Evolutionary conservation across 2,888 invertebrate species (phyloP).

Genomic region (Meloe dianella): DNA sequence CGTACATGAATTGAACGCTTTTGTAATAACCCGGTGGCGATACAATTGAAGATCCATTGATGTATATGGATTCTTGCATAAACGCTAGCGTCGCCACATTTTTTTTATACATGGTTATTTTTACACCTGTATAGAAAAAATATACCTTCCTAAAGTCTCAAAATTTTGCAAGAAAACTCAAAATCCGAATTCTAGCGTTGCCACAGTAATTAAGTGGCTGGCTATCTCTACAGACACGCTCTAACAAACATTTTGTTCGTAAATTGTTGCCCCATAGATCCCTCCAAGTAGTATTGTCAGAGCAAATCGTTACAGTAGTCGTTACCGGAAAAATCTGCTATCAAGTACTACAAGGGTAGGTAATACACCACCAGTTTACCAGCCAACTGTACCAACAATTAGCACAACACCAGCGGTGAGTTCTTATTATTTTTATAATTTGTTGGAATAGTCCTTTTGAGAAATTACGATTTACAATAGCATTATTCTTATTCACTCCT

Average conservation of each 20-base stretch:
- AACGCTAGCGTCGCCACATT: too few species aligned
- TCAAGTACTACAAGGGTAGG: slow-evolving; percentile 55
- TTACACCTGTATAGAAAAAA: too few species aligned
- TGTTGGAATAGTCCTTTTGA: not conserved
- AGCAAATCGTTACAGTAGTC: slow-evolving; percentile 65
- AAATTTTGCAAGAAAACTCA: too few species aligned
- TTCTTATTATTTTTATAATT: slow-evolving; percentile 14
- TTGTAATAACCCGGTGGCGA: too few species aligned
- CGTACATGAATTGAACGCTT: too few species aligned
- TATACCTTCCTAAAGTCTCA: too few species aligned
- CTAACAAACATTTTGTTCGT: not conserved
- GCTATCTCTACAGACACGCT: not conserved
- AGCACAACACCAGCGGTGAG: slow-evolving; percentile 42
- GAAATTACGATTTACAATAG: not conserved
- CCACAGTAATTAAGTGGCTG: not conserved
- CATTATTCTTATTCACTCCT: not conserved
- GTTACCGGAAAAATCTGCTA: slow-evolving; percentile 61
- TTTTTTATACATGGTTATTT: too few species aligned
- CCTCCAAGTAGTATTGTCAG: slow-evolving; percentile 45
- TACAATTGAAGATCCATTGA: too few species aligned
- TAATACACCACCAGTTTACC: slow-evolving; percentile 65
- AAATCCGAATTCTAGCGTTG: not conserved
- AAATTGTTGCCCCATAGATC: slow-evolving; percentile 32
- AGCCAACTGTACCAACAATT: slow-evolving; percentile 66
- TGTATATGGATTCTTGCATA: too few species aligned